phyloP scores from a whole-genome alignment of 2,113 vertebrate species.

The Jacana jacana region DNA sequence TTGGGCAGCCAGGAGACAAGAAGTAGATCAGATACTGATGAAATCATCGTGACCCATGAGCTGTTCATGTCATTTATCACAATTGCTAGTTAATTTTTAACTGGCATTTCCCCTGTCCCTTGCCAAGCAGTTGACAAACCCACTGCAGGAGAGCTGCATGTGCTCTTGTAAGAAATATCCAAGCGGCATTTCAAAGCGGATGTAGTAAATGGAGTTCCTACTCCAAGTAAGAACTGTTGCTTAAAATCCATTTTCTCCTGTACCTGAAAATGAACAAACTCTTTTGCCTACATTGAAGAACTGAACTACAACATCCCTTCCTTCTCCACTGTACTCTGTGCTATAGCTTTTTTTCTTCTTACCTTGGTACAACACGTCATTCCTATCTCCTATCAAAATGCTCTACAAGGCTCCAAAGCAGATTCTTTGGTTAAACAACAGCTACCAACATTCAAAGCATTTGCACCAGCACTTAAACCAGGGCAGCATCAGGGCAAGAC shows the following conservation, averaged over 20 bases:
- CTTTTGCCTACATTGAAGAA: not conserved
- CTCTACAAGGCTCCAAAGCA: not conserved
- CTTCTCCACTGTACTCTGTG: not conserved
- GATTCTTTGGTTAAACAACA: not conserved
- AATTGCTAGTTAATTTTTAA: not conserved
- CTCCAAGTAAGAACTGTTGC: not conserved
- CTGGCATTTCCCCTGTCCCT: not conserved
- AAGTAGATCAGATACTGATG: not conserved
- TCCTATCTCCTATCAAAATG: not conserved
- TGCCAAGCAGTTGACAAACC: not conserved
- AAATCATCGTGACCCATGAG: not conserved
- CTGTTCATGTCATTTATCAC: not conserved
- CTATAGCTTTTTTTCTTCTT: not conserved
- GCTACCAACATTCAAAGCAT: not conserved
- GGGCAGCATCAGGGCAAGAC: not conserved
- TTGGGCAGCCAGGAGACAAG: not conserved
- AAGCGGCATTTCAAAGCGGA: accelerated
- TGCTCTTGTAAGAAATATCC: not conserved
- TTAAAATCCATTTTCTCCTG: not conserved
- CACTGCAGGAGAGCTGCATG: not conserved
- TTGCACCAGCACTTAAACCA: no score
- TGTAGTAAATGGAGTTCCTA: not conserved
- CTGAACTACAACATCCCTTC: not conserved
- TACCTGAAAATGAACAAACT: not conserved
- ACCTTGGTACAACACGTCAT: no score